Base-by-base conservation (phyloP, 2,888 invertebrate species). In the Paralinhomoeus sp. region DNA sequence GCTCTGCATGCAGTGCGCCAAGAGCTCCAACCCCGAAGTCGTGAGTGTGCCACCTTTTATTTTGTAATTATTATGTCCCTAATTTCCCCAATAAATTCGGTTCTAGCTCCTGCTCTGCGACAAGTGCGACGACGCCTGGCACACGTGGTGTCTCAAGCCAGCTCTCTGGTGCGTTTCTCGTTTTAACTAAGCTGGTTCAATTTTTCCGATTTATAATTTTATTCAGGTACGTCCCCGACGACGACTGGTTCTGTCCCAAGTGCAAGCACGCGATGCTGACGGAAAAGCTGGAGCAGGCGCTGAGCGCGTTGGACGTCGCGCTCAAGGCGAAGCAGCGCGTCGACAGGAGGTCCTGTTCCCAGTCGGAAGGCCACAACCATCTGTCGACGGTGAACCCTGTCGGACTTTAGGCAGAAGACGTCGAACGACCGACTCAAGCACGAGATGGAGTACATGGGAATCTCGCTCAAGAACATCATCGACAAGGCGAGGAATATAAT, bases 231-330 rank as follows among this genome's bases (percentile, higher is more conserved):
- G 80, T 97, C 55, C 97, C 93, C 0, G 85, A 87, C 62, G 91
- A 91, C 1, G 82, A 89, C 64, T 97, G 93, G 97, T 84, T 75
- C 67, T 97, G 97, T 65, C 93, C 93, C 31, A 80, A 82, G 0
- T 97, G 93, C 66, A 81, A 85, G 64, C 93, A 93, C 66, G 82
- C 80, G 57, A 55, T 53, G 51, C 65, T 84, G 44, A 74, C 89
- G 44, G 68, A 69, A 43, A 75, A 76, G 21, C 65, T 93, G 41
- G 76, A 78, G 57, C 72, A 72, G 22, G 76, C 77, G 57, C 65
- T 91, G 40, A 71, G 71, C 24, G 53, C 54, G 9, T 53, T 67
- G 18, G 65, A 65, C 43, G 54, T 53, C 20, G 51, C 58, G 17
- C 53, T 63, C 43, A 62, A 63, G 48, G 62, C 64, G 48, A 63